Evolutionary conservation across 2,888 invertebrate genomes (phyloP), one percentile per base, ranked within the genome.

Genomic region (Caenorhabditis afra): DNA sequence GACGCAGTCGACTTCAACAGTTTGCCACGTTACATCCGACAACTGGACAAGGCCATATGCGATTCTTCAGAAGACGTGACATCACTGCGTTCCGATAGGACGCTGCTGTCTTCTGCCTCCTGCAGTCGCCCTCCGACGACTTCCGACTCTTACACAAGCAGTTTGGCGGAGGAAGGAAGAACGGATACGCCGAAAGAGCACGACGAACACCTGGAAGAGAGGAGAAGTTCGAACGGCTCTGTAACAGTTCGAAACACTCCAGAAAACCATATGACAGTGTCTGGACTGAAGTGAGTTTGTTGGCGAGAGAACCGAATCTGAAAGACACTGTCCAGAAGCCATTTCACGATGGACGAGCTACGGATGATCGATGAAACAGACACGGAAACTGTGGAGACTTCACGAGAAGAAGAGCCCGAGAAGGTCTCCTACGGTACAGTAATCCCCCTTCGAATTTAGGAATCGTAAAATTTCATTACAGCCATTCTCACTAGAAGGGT

Each of bases 291-390:
- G 65, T 75, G 29, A 61, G 58, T 35, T 4, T 4, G 44, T 41
- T 18, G 1, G 18, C 39, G 10, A 52, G 8, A 22, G n/a, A 58
- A 7, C 44, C 2, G 12, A 18, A 1, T 41, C 44, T 41, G 41
- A 8, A 41, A 8, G 7, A 3, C 35, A 11, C 4, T 29, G 37
- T 65, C 44, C 59, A 77, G 77, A 70, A 77, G 65, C 23, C 76
- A 76, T 35, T 76, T 76, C 59, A 78, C 65, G 10, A 65, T 71
- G 78, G 78, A 73, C 37, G 78, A 79, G 23, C 29, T 79, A 1
- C 50, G 73, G 45, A 74, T 79, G 79, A 79, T 79, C 16, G 79
- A 79, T 57, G 79, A 79, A 45, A 79, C 75, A 10, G 79, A 79
- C 37, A 65, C 75, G 35, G 79, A 79, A 18, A 79, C 79, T 3